A percentile compares a stretch with the other conserved stretches of the same genome.
Evolutionary conservation across 2,797 vertebrate genomes (phyloP).

Genomic region (Eremophila alpestris): DNA sequence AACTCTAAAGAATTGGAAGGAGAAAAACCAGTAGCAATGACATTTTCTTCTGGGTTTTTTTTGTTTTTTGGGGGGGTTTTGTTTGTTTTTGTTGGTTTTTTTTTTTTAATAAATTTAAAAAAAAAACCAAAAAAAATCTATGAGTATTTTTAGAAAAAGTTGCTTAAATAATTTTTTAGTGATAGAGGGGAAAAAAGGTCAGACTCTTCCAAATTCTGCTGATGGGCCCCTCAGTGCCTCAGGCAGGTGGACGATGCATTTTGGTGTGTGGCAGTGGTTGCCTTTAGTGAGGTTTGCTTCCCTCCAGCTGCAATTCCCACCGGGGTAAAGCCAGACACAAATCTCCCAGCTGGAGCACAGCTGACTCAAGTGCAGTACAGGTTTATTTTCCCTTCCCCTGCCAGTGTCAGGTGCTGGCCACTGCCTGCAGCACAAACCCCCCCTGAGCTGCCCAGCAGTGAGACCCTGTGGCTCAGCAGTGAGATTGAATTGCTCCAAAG

Average conservation of each 20-base stretch:
- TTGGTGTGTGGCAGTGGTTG: fast-evolving
- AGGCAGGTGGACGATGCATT: fast-evolving
- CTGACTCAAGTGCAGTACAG: not conserved
- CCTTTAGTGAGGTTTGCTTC: not conserved
- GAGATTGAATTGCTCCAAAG: not conserved
- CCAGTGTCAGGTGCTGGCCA: not conserved
- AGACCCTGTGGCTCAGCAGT: not conserved
- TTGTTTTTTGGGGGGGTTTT: no score
- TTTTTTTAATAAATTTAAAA: not conserved
- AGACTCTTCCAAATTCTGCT: not conserved
- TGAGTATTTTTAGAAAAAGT: not conserved
- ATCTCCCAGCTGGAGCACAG: no score
- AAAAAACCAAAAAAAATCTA: not conserved
- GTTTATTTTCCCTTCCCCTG: not conserved
- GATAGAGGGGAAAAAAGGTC: no score
- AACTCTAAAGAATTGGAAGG: not conserved
- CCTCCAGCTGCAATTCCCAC: not conserved
- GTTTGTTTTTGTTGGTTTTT: no score
- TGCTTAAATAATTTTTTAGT: not conserved
- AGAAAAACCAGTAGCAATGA: not conserved
- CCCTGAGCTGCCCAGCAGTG: no score
- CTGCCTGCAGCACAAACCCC: not conserved
- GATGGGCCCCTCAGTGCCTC: fast-evolving
- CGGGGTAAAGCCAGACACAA: not conserved
- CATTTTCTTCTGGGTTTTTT: not conserved